phyloP scores from a whole-genome alignment of 2,797 vertebrate species.

The Rhabdophis nuchalis region DNA sequence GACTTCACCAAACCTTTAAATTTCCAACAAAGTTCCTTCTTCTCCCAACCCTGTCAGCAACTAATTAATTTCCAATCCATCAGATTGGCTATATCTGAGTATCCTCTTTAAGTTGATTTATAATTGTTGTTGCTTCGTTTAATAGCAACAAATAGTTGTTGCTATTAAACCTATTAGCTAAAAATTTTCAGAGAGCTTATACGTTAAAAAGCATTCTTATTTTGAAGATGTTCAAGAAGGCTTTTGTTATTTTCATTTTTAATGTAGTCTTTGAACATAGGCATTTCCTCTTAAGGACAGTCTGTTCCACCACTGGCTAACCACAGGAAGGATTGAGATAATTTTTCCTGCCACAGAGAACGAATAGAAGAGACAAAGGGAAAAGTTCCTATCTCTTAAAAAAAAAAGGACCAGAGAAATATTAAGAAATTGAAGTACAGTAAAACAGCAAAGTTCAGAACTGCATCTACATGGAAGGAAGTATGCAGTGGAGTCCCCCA shows the following conservation, averaged over 20 bases:
- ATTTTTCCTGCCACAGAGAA: neutral
- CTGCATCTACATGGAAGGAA: no score
- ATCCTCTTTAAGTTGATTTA: neutral
- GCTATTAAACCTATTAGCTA: neutral
- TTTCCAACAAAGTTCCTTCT: neutral
- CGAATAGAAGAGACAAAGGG: neutral
- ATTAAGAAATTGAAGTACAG: neutral
- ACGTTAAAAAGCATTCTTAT: neutral
- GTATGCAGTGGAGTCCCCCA: no score
- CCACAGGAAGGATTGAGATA: neutral
- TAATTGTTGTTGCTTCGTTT: neutral
- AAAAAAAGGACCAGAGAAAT: neutral
- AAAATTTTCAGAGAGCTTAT: neutral
- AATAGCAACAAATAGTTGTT: neutral
- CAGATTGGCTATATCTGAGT: neutral
- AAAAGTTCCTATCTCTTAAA: neutral
- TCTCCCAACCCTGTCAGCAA: neutral
- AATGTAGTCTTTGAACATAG: neutral
- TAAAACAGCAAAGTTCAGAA: neutral
- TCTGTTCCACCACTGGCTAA: neutral
- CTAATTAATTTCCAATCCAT: neutral
- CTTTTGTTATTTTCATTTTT: neutral
- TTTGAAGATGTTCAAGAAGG: neutral
- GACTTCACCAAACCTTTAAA: neutral
- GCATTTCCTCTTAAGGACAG: neutral